These are phyloP conservation scores for Potamarius usumacintae DNA, from an alignment of 2,113 vertebrate species.

Conservation along the genomic window DNA sequence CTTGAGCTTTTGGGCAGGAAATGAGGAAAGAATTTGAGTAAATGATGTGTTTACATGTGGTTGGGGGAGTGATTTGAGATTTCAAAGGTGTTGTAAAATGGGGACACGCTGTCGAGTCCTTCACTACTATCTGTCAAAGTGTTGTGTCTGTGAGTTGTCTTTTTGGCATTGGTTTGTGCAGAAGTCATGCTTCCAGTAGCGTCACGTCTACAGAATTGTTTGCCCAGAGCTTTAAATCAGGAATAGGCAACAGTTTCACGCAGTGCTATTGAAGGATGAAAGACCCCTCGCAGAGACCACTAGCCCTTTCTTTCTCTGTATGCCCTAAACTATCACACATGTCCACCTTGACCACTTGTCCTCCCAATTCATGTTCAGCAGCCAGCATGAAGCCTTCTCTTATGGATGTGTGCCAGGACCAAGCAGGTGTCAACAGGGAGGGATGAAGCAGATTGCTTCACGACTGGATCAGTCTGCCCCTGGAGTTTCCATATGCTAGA, in stretches of 20 bases:
- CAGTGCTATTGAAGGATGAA: slow-evolving; percentile 60
- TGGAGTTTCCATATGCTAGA: slow-evolving; percentile 45
- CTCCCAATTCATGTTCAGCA: slow-evolving; percentile 2
- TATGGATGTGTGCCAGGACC: slow-evolving; percentile 41
- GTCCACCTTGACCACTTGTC: slow-evolving; percentile 21
- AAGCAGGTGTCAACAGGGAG: slow-evolving; percentile 34
- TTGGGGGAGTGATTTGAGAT: background rate
- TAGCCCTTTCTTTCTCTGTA: slow-evolving; percentile 48
- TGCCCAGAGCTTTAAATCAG: slow-evolving; percentile 40
- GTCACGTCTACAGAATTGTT: slow-evolving; percentile 32
- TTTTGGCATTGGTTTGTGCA: slow-evolving; percentile 24
- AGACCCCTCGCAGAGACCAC: slow-evolving; percentile 38
- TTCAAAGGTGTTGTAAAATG: background rate
- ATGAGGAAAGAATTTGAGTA: slow-evolving; percentile 9
- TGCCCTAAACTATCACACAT: background rate
- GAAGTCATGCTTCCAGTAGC: slow-evolving; percentile 39
- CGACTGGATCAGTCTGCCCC: slow-evolving; percentile 42
- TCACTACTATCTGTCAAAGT: slow-evolving; percentile 16
- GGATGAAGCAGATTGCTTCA: slow-evolving; percentile 51
- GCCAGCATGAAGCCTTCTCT: background rate
- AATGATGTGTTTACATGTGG: slow-evolving; percentile 27
- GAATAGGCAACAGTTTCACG: slow-evolving; percentile 48
- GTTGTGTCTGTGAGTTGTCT: slow-evolving; percentile 12
- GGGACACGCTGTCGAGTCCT: background rate
- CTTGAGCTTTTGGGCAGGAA: slow-evolving; percentile 24